phyloP scores from a whole-genome alignment of 2,888 invertebrate species.

The Archips xylosteana region DNA sequence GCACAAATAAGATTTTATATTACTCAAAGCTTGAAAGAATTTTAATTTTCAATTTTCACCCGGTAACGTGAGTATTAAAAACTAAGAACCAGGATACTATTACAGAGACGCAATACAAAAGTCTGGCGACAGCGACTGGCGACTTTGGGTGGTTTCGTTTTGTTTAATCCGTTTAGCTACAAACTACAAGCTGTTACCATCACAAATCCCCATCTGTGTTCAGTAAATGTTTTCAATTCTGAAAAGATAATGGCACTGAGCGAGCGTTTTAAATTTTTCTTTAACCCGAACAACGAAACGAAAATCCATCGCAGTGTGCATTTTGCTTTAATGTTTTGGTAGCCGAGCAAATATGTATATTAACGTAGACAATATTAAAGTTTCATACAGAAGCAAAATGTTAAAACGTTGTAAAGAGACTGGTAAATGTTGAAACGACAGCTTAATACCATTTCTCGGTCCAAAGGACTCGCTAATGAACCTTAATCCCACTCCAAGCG shows the following conservation, averaged over 20 bases:
- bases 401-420: background rate
- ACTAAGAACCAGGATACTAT: background rate
- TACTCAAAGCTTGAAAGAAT: background rate
- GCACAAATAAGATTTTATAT: background rate
- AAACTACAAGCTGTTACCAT: background rate
- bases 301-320: background rate
- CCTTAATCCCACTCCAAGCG: slow-evolving; percentile 14
- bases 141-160: too few species aligned
- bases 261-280: background rate
- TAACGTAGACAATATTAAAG: background rate
- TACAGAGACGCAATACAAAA: too few species aligned
- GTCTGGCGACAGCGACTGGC: too few species aligned
- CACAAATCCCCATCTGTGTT: background rate
- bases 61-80: background rate
- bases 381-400: background rate
- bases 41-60: background rate
- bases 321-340: background rate
- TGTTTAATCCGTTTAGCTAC: too few species aligned
- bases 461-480: slow-evolving; percentile 30
- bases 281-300: background rate
- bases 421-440: slow-evolving; percentile 18
- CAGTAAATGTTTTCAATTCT: background rate
- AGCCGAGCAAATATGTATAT: too few species aligned
- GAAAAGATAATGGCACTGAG: background rate
- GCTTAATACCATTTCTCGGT: slow-evolving; percentile 12